Percentiles rank a stretch among this genome's conserved stretches.
Conservation (phyloP, 2,888 invertebrate genomes). For the Apotomis capreana region DNA sequence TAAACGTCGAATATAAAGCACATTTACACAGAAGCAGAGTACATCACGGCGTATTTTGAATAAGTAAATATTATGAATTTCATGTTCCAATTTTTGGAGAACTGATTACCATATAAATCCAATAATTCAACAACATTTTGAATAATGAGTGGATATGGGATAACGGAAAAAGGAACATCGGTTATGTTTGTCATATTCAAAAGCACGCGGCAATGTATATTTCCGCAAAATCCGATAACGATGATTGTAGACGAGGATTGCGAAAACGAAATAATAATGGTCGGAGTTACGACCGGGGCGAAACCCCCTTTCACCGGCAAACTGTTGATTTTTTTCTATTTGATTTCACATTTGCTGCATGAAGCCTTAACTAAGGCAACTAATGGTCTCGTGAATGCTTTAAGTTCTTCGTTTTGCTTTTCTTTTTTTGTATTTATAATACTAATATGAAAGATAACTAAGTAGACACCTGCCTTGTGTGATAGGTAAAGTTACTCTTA, state of each 20-base stretch:
- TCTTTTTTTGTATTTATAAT: background rate
- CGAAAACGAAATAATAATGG: conserved; percentile 36
- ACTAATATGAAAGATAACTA: no score
- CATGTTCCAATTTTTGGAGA: conserved; percentile 59
- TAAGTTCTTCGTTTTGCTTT: background rate
- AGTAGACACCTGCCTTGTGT: no score
- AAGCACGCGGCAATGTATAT: conserved; percentile 46
- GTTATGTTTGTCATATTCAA: conserved; percentile 56
- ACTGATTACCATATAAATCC: conserved; percentile 71
- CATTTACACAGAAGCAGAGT: conserved; percentile 3
- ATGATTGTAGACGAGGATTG: conserved; percentile 52
- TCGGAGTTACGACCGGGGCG: conserved; percentile 21
- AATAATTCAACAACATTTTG: conserved; percentile 65
- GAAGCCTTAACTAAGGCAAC: conserved; percentile 19
- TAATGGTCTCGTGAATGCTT: conserved; percentile 33
- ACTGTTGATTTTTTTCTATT: conserved; percentile 26
- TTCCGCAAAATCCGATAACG: conserved; percentile 49
- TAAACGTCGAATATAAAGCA: background rate
- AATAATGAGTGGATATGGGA: conserved; percentile 63
- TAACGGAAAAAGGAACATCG: conserved; percentile 62
- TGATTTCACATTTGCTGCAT: conserved; percentile 22
- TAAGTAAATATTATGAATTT: conserved; percentile 61
- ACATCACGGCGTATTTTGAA: conserved; percentile 58
- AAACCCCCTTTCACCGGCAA: conserved; percentile 25
- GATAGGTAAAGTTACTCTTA: no score